A percentile compares a stretch with the other conserved stretches of the same genome.
Evolutionary conservation across 2,113 vertebrate species (phyloP).

Genomic region (Trachemys scripta): DNA sequence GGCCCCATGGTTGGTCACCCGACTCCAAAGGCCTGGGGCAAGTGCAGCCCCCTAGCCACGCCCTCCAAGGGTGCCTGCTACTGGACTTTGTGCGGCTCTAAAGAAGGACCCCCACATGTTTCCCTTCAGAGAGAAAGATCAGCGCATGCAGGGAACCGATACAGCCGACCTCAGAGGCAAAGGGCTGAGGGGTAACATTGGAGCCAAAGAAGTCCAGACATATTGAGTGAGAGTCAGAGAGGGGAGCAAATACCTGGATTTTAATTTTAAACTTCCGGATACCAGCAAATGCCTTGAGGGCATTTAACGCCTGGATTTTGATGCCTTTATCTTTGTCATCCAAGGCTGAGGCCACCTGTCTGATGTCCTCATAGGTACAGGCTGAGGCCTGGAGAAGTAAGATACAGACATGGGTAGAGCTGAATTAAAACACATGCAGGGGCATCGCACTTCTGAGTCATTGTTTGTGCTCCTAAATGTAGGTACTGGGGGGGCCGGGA

Average conservation of each 20-base stretch:
- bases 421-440: background rate
- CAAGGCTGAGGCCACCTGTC: constrained; percentile 36
- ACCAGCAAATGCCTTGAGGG: constrained; percentile 49
- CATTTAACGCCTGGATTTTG: constrained; percentile 66
- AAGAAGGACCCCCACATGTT: background rate
- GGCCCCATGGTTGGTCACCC: background rate
- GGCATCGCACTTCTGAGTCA: background rate
- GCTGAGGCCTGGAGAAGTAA: constrained; percentile 17
- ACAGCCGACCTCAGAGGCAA: background rate
- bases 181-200: background rate
- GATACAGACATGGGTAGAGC: background rate
- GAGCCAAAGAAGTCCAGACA: background rate
- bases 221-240: background rate
- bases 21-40: background rate
- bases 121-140: background rate
- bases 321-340: constrained; percentile 28
- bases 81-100: background rate
- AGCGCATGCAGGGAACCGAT: background rate
- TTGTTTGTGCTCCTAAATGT: background rate
- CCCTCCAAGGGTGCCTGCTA: background rate
- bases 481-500: background rate
- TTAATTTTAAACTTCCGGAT: constrained; percentile 44
- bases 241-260: constrained; percentile 37
- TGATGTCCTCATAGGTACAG: background rate
- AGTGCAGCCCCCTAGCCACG: background rate